These are phyloP conservation scores for Notolepis coatsorum DNA, from an alignment of 2,797 vertebrate genomes.

Conservation along the genomic window DNA sequence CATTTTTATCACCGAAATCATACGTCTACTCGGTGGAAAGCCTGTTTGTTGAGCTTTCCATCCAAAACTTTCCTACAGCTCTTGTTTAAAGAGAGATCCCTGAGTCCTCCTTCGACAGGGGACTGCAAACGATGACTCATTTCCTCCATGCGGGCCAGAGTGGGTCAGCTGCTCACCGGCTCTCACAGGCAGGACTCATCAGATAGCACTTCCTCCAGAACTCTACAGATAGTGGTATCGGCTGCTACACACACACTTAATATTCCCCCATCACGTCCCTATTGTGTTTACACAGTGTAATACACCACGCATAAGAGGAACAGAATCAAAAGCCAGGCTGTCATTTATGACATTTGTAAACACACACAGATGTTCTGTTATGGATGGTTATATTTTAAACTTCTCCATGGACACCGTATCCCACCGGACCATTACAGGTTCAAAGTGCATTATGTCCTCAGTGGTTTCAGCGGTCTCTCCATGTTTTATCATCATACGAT, in stretches of 20 bases:
- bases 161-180: constrained; percentile 25
- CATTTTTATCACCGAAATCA: background rate
- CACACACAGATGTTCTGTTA: constrained; percentile 1
- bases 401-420: background rate
- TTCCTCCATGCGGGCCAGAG: constrained; percentile 53
- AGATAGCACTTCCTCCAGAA: constrained; percentile 18
- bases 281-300: constrained; percentile 49
- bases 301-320: background rate
- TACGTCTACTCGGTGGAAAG: background rate
- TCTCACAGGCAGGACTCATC: constrained; percentile 2
- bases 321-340: constrained; percentile 2
- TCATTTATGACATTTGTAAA: constrained; percentile 42
- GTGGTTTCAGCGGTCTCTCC: too few relatives aligned
- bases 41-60: background rate
- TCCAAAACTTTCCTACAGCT: background rate
- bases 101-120: background rate
- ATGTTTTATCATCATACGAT: too few relatives aligned
- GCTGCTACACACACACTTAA: background rate
- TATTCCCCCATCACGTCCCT: constrained; percentile 2
- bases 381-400: constrained; percentile 31
- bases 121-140: constrained; percentile 68
- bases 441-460: too few relatives aligned
- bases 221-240: too few relatives aligned
- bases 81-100: constrained; percentile 14
- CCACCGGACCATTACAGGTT: background rate